These are phyloP conservation scores for Drosophila multiciliata DNA, from an alignment of 2,888 invertebrate species.

Conservation along the genomic window DNA sequence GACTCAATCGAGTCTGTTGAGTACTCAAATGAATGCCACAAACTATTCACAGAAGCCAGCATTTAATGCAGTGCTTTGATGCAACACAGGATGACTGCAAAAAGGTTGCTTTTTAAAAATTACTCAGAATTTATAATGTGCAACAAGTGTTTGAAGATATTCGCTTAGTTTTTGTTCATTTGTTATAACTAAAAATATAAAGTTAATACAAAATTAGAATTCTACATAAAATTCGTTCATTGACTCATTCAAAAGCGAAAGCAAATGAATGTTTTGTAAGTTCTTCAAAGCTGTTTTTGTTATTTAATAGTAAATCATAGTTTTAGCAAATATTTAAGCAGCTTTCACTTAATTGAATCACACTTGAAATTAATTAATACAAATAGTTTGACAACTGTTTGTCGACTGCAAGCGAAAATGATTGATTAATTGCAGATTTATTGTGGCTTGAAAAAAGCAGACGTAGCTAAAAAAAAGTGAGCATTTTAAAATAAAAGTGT, in stretches of 20 bases:
- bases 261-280: not conserved
- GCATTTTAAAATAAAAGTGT: accelerated
- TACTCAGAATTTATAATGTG: not conserved
- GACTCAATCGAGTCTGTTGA: not conserved
- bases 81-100: not conserved
- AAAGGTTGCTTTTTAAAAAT: not conserved
- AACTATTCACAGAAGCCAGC: not conserved
- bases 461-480: accelerated
- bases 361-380: not conserved
- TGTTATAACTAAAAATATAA: not conserved
- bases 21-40: not conserved
- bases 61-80: not conserved
- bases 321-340: not conserved
- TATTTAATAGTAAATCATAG: not conserved
- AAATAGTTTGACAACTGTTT: slow-evolving; percentile 9
- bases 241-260: not conserved
- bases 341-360: slow-evolving; percentile 1
- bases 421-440: not conserved
- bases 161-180: not conserved
- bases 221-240: not conserved
- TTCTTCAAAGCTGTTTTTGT: not conserved
- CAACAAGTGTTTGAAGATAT: not conserved
- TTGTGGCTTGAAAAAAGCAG: not conserved
- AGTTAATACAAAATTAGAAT: not conserved
- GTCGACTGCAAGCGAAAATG: not conserved